Conservation (phyloP, 2,113 vertebrate genomes). For the Donacobius atricapilla region DNA sequence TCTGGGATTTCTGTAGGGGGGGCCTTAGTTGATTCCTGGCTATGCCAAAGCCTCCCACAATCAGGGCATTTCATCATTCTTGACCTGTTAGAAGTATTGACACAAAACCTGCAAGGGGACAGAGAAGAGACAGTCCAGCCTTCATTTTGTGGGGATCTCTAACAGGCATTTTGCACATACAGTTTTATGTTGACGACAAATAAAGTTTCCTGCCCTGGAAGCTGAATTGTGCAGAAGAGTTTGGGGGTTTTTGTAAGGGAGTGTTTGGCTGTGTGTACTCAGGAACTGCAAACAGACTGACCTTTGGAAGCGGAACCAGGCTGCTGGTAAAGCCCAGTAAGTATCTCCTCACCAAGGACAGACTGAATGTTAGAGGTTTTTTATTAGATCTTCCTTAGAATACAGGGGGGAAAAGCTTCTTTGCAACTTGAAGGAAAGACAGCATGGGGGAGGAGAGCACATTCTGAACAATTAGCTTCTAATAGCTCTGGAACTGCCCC, state of each 20-base stretch:
- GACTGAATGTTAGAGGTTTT: not conserved
- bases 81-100: not conserved
- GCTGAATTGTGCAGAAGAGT: not conserved
- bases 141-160: not conserved
- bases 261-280: not conserved
- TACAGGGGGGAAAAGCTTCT: not conserved
- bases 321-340: not conserved
- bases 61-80: not conserved
- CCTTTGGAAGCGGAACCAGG: not conserved
- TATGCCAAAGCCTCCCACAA: not conserved
- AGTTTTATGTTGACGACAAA: not conserved
- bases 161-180: fast-evolving
- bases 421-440: not conserved
- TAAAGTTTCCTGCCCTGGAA: not conserved
- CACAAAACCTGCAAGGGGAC: not conserved
- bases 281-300: not conserved
- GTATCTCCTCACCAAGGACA: not conserved
- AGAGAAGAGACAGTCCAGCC: not conserved
- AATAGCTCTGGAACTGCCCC: not conserved
- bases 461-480: not conserved
- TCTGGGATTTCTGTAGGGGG: not conserved
- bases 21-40: not conserved
- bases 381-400: not conserved
- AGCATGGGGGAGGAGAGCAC: not conserved
- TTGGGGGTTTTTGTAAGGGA: not conserved